Percentiles rank a stretch among this genome's conserved stretches.
These are phyloP conservation scores for Oligia strigilis DNA, from an alignment of 2,888 invertebrate genomes.

Conservation along the genomic window DNA sequence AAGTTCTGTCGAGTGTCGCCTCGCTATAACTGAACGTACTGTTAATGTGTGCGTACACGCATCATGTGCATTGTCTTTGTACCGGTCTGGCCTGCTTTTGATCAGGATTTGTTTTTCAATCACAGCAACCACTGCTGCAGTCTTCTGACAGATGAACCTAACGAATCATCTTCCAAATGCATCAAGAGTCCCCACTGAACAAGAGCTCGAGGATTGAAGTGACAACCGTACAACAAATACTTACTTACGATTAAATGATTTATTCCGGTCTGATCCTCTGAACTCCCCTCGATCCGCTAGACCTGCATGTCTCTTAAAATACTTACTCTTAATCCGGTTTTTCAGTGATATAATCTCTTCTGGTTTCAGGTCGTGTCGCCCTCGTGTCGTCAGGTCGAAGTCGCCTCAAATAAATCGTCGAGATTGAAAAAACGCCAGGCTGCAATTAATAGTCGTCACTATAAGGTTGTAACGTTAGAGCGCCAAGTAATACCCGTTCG, in stretches of 20 bases:
- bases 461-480: constrained; percentile 53
- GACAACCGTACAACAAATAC: constrained; percentile 8
- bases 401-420: constrained; percentile 47
- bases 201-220: not conserved
- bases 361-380: constrained; percentile 40
- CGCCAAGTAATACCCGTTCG: constrained; percentile 67
- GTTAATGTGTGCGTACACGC: constrained; percentile 1
- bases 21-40: constrained; percentile 20
- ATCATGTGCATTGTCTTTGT: constrained; percentile 2
- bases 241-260: constrained; percentile 21
- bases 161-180: not conserved
- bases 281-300: no score
- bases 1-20: constrained; percentile 47
- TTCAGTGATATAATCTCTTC: not conserved
- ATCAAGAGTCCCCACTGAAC: not conserved
- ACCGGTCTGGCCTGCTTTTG: not conserved
- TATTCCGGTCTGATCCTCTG: no score
- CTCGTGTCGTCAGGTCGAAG: constrained; percentile 57
- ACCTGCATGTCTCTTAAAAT: not conserved
- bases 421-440: constrained; percentile 64
- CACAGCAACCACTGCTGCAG: not conserved
- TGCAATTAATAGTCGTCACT: constrained; percentile 67
- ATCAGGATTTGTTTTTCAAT: not conserved
- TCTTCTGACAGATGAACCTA: not conserved
- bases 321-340: not conserved